Evolutionary conservation across 2,888 invertebrate species (phyloP).

Genomic region (Netelia fuscicornis): DNA sequence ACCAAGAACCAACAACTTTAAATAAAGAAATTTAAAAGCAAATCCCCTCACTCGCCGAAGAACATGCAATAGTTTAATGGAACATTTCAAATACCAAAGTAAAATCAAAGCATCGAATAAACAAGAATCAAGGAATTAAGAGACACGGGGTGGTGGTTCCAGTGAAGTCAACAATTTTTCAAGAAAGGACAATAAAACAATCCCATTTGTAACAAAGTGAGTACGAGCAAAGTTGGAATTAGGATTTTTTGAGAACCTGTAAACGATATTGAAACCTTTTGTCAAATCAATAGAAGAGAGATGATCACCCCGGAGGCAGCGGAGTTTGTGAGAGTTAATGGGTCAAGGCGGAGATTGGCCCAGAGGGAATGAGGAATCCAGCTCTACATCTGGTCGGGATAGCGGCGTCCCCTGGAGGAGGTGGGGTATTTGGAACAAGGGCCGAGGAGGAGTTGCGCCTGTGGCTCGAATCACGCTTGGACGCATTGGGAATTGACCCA

Average conservation of each 20-base stretch:
- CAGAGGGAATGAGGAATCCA: conserved; percentile 84
- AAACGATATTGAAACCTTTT: neutral
- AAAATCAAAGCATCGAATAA: conserved; percentile 61
- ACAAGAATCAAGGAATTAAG: conserved; percentile 58
- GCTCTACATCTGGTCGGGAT: conserved; percentile 83
- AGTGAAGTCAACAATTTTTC: conserved; percentile 75
- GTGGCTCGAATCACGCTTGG: conserved; percentile 92
- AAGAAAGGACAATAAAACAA: conserved; percentile 77
- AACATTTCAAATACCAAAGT: conserved; percentile 66
- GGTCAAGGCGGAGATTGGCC: conserved; percentile 79
- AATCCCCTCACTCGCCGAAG: conserved; percentile 56
- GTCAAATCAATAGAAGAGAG: conserved; percentile 76
- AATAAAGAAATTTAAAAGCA: conserved; percentile 47
- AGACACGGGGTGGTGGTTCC: conserved; percentile 77
- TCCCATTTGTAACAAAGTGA: conserved; percentile 72
- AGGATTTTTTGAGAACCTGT: neutral
- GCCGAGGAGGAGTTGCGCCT: conserved; percentile 88
- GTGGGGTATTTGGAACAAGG: conserved; percentile 82
- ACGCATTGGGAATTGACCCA: conserved; percentile 91
- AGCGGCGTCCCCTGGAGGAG: conserved; percentile 83
- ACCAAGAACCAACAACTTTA: conserved; percentile 61
- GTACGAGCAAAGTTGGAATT: conserved; percentile 25
- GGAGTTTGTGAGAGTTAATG: conserved; percentile 79
- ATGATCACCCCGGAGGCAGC: conserved; percentile 83
- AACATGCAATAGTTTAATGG: conserved; percentile 46